A percentile compares a stretch with the other conserved stretches of the same genome.
Conservation (phyloP, 2,113 vertebrate genomes). For the Psittacus erithacus region DNA sequence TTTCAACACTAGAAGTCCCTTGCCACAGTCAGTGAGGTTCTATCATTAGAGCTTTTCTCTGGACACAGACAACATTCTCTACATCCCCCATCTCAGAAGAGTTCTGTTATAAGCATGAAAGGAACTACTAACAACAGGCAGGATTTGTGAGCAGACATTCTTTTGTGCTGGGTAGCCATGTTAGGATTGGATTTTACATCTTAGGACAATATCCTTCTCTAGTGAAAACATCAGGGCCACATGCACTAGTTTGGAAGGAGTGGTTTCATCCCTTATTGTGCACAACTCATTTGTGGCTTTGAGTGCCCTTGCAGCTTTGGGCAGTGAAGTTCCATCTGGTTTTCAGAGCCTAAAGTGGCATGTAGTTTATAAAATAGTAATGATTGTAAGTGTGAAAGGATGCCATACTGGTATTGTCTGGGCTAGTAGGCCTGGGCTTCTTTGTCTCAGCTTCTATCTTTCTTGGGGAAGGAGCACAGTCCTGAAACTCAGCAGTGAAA, state of each 20-base stretch:
- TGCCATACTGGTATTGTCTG: not conserved
- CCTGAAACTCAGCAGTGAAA: not conserved
- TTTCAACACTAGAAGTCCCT: not conserved
- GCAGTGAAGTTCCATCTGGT: not conserved
- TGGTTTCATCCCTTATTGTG: not conserved
- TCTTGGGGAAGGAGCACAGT: not conserved
- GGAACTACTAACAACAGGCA: not conserved
- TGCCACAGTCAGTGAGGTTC: not conserved
- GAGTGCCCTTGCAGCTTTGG: not conserved
- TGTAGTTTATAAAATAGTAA: not conserved
- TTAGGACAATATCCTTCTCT: not conserved
- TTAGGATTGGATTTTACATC: not conserved
- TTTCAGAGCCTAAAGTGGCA: not conserved
- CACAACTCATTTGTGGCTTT: not conserved
- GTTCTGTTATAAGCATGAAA: not conserved
- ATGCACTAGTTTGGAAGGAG: not conserved
- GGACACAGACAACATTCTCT: not conserved
- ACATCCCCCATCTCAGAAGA: not conserved
- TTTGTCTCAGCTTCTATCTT: not conserved
- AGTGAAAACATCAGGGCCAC: not conserved
- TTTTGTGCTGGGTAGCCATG: not conserved
- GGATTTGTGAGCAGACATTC: not conserved
- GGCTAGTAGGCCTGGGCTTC: not conserved
- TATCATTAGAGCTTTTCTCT: not conserved
- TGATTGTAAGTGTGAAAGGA: not conserved